phyloP scores from a whole-genome alignment of 2,797 vertebrate genomes.

The Mallotus villosus region DNA sequence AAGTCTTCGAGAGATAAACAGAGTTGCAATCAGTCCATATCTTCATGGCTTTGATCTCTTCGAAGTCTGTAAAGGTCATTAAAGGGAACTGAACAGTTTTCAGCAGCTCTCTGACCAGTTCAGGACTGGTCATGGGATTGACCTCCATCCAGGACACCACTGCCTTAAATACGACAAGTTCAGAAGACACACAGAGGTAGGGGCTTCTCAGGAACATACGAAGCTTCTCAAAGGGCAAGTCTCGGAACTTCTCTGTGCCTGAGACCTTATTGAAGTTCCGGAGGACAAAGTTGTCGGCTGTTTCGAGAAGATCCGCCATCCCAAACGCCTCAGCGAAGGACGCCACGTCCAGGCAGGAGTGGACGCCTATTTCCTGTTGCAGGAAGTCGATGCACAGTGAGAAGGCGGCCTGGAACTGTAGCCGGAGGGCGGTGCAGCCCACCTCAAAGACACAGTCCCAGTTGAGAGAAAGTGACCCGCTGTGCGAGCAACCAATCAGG shows the following conservation, averaged over 20 bases:
- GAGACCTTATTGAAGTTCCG: constrained; percentile 82
- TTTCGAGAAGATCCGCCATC: constrained; percentile 72
- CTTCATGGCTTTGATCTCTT: constrained; percentile 79
- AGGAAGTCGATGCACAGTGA: constrained; percentile 81
- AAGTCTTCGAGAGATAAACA: constrained; percentile 53
- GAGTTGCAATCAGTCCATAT: constrained; percentile 72
- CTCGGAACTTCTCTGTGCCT: constrained; percentile 73
- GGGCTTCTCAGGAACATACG: constrained; percentile 70
- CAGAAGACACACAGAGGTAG: constrained; percentile 78
- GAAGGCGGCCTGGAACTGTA: constrained; percentile 81
- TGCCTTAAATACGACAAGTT: constrained; percentile 82
- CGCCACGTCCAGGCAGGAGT: constrained; percentile 78
- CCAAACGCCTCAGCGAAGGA: constrained; percentile 80
- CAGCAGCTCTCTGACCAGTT: constrained; percentile 73
- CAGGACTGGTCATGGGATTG: constrained; percentile 67
- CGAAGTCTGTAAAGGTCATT: constrained; percentile 88
- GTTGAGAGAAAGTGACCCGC: constrained; percentile 72
- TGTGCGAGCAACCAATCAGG: constrained; percentile 82
- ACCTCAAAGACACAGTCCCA: constrained; percentile 84
- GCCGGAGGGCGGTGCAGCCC: constrained; percentile 79
- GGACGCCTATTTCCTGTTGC: constrained; percentile 67
- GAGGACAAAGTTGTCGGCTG: constrained; percentile 79
- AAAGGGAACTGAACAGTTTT: constrained; percentile 83
- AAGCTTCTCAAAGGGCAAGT: constrained; percentile 1
- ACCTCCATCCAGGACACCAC: constrained; percentile 80